Conservation (phyloP, 2,888 invertebrate species). For the Hemaris fuciformis region DNA sequence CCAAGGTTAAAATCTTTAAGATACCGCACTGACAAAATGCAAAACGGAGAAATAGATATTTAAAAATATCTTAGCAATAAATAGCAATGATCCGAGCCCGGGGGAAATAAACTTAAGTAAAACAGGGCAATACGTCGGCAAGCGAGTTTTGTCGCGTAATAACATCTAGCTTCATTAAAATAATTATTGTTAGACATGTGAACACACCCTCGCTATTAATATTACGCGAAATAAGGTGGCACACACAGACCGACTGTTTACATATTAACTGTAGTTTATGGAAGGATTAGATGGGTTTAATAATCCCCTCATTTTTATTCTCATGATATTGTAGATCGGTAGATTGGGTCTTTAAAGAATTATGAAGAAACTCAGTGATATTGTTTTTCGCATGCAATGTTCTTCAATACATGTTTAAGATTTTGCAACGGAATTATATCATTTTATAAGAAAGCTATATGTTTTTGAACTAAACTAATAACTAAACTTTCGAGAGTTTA, state of each 20-base stretch:
- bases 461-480: no score
- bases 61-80: slow-evolving; percentile 10
- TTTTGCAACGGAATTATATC: no score
- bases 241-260: background rate
- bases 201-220: slow-evolving; percentile 33
- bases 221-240: background rate
- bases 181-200: slow-evolving; percentile 68
- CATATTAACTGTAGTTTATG: background rate
- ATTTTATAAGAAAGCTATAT: no score
- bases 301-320: no score
- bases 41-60: slow-evolving; percentile 1
- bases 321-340: no score
- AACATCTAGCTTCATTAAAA: slow-evolving; percentile 48
- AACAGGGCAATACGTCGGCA: slow-evolving; percentile 18
- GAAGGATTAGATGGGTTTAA: background rate
- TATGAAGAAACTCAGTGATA: no score
- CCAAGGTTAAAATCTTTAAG: background rate
- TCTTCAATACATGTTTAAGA: no score
- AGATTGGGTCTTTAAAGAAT: no score
- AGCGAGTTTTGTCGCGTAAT: slow-evolving; percentile 20
- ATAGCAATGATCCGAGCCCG: slow-evolving; percentile 44
- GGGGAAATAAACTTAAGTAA: slow-evolving; percentile 52
- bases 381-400: no score
- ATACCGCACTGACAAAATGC: background rate
- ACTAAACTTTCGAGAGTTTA: no score